phyloP scores from a whole-genome alignment of 2,888 invertebrate genomes.

The Oxystoma pomonae region DNA sequence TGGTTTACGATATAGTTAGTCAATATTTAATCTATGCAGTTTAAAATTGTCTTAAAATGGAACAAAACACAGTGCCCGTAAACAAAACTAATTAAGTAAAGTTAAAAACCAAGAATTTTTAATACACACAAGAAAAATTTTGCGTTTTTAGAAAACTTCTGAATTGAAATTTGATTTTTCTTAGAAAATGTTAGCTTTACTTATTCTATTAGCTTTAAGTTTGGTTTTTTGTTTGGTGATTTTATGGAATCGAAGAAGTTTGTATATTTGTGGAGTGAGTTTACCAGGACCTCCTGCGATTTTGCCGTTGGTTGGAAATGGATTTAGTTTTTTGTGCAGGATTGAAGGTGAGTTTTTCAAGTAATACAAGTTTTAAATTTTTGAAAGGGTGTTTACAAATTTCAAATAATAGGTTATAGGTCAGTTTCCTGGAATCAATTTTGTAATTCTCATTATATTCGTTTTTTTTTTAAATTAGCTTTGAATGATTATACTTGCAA shows the following conservation, averaged over 20 bases:
- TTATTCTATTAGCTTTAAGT: not conserved
- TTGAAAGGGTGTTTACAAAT: too few species aligned
- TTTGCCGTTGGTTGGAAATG: slow-evolving; percentile 27
- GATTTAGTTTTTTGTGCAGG: slow-evolving; percentile 22
- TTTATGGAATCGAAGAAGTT: slow-evolving; percentile 15
- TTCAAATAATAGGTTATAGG: not conserved
- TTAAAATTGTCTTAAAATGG: too few species aligned
- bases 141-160: too few species aligned
- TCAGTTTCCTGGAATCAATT: not conserved
- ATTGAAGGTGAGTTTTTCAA: slow-evolving; percentile 22
- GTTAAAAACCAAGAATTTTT: too few species aligned
- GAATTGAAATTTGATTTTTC: too few species aligned
- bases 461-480: slow-evolving; percentile 1
- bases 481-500: slow-evolving; percentile 6
- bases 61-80: too few species aligned
- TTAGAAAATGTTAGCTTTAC: not conserved
- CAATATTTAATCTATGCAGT: too few species aligned
- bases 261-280: slow-evolving; percentile 18
- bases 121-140: too few species aligned
- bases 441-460: not conserved
- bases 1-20: too few species aligned
- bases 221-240: slow-evolving; percentile 7
- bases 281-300: slow-evolving; percentile 24
- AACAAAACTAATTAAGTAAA: too few species aligned
- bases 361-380: too few species aligned